Evolutionary conservation across 2,113 vertebrate species (phyloP).

Genomic region (Vulpes vulpes): DNA sequence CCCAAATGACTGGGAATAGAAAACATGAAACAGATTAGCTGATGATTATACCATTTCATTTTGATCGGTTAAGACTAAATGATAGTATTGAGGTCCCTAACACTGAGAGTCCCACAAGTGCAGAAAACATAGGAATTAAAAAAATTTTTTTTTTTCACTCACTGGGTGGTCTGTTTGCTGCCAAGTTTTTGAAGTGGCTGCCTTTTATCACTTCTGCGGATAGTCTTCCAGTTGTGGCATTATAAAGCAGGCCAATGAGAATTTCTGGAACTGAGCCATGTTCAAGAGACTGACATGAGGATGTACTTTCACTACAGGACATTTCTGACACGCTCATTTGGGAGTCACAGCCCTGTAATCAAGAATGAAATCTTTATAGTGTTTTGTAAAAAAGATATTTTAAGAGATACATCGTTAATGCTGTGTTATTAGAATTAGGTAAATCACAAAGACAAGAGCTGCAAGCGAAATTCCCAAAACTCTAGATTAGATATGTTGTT

Average conservation of each 20-base stretch:
- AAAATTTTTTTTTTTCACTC: constrained; percentile 89
- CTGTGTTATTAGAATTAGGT: not conserved
- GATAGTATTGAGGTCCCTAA: constrained; percentile 83
- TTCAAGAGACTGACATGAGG: constrained; percentile 96
- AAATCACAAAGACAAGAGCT: constrained; percentile 24
- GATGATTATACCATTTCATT: constrained; percentile 85
- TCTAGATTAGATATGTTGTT: constrained; percentile 11
- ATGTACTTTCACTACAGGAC: constrained; percentile 96
- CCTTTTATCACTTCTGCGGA: constrained; percentile 99
- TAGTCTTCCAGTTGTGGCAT: constrained; percentile 97
- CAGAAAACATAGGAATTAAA: constrained; percentile 83
- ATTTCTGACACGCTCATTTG: constrained; percentile 96
- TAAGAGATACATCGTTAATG: constrained; percentile 19
- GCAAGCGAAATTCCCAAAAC: constrained; percentile 3
- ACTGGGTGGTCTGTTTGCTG: constrained; percentile 99
- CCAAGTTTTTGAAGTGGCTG: constrained; percentile 98
- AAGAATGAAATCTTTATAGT: constrained; percentile 65
- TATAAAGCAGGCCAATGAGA: constrained; percentile 97
- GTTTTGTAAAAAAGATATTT: constrained; percentile 1
- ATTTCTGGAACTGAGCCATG: constrained; percentile 96
- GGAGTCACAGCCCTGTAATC: constrained; percentile 94
- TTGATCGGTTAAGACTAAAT: constrained; percentile 83
- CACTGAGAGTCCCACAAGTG: constrained; percentile 72
- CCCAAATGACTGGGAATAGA: constrained; percentile 86
- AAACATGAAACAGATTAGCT: constrained; percentile 88